Evolutionary conservation across 2,113 vertebrate genomes (phyloP).

Genomic region (Eclectus roratus): DNA sequence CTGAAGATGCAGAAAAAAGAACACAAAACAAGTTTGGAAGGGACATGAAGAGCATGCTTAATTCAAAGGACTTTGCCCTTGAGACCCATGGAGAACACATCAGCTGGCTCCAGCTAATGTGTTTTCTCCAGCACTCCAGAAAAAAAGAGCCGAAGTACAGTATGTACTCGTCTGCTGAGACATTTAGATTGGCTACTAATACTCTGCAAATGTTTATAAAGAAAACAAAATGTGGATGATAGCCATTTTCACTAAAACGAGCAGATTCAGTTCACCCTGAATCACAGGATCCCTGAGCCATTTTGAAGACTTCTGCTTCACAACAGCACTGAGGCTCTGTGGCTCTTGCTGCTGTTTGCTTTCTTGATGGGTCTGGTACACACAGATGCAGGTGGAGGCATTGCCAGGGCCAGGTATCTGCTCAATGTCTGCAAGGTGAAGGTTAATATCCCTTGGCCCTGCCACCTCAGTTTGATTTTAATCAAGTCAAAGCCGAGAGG

Average conservation of each 20-base stretch:
- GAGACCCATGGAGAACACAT: constrained; percentile 71
- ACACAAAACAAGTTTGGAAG: constrained; percentile 17
- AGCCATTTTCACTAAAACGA: constrained; percentile 78
- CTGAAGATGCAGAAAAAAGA: background rate
- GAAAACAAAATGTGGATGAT: constrained; percentile 80
- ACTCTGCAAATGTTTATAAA: constrained; percentile 80
- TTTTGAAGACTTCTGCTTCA: constrained; percentile 66
- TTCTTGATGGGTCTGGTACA: constrained; percentile 35
- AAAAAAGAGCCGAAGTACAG: constrained; percentile 63
- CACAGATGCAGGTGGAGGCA: background rate
- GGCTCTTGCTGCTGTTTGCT: constrained; percentile 50
- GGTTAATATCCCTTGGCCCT: background rate
- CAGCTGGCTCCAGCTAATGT: constrained; percentile 73
- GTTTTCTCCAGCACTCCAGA: constrained; percentile 74
- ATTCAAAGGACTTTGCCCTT: constrained; percentile 67
- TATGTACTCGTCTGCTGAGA: constrained; percentile 75
- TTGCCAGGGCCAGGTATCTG: background rate
- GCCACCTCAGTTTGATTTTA: background rate
- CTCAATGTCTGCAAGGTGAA: background rate
- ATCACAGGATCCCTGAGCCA: constrained; percentile 69
- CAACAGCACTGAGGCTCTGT: constrained; percentile 38
- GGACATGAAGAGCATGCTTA: constrained; percentile 30
- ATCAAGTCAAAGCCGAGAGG: background rate
- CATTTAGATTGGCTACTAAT: constrained; percentile 83
- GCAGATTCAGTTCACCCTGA: constrained; percentile 69